Base-by-base conservation (phyloP, 2,797 vertebrate genomes). In the Siniperca obscura region DNA sequence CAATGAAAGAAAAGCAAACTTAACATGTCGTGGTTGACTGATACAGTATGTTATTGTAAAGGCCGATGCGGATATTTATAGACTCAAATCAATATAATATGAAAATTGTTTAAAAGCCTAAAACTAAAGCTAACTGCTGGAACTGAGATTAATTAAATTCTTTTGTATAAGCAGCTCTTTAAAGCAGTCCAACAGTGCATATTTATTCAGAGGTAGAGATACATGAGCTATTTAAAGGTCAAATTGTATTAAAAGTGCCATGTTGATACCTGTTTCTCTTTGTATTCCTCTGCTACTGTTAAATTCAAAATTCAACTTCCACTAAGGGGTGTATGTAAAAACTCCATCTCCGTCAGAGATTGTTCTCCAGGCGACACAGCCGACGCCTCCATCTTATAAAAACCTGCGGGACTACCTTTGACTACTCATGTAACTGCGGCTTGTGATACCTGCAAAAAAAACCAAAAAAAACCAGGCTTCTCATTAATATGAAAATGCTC, bases 161-260 rank as follows among this genome's bases (percentile, higher is more conserved):
- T 22, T 70, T 64, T n/a, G 38, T 60, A 30, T 59, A 67, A 46
- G 57, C 46, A 38, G 70, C 64, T 40, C 17, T 78, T 60, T 73
- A 21, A 77, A 65, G 21, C 70, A 72, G 56, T 46, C 48, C 8
- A 38, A 34, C 19, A 21, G 36, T 66, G 68, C 1, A n/a, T 13
- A 75, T 73, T 53, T 61, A 48, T 36, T 75, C 62, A 59, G 38
- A 48, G 48, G 55, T 34, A 16, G 0, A 4, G 17, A 60, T 36
- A 82, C 34, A 42, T 8, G 1, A 48, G 48, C 34, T 42, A 80
- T 59, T 72, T 56, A 80, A 82, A 80, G 42, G 71, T 85, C 74
- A 85, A 22, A 27, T 56, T 13, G 53, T 34, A 70, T 69, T 62
- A 60, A 56, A 70, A 46, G 14, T 42, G 8, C 10, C 25, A 30